Base-by-base conservation (phyloP, 2,888 invertebrate species). In the Dasysyrphus tricinctus region DNA sequence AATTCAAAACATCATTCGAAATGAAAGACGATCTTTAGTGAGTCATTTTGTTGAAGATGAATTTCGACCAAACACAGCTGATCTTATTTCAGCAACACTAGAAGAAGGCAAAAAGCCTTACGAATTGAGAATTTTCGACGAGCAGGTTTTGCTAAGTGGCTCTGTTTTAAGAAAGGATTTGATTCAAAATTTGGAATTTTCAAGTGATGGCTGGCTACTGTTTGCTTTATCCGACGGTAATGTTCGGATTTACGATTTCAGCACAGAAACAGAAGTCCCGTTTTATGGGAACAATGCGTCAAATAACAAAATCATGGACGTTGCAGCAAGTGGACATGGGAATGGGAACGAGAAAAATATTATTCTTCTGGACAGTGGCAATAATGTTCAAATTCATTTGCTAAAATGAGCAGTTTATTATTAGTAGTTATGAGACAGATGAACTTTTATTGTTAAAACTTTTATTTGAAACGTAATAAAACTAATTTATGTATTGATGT, bases 1-100 rank as follows among this genome's bases (percentile, higher is more conserved):
- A 54, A 92, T 93, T 81, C 93, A 93, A 86, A 93, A 93, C 78
- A 91, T 93, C 9, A 91, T 93, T 61, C 90, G 91, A 11, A 92
- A 90, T 72, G 92, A 92, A 69, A 89, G 92, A 12, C 89, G 89
- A 37, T 88, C 90, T 2, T 88, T 89, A 24, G 89, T 89, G 11
- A 69, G 5, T 19, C 39, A 12, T 44, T 54, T 63, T 49, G 79
- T 19, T 9, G 80, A 76, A 5, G 88, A 88, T 19, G 89, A 90
- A 5, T 63, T 75, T 19, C 89, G 91, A 1, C 91, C 92, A 4
- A 88, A 88, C 4, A 91, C 91, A 0, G 90, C 91, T 0, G 85
- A 88, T 0, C 86, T 85, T 19, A 74, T 91, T 47, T 88, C 89
- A 11, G 89, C 89, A 24, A 89, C 89, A 4, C 44, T 57, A 9